Evolutionary conservation across 2,113 vertebrate genomes (phyloP).

Genomic region (Etia nguti): DNA sequence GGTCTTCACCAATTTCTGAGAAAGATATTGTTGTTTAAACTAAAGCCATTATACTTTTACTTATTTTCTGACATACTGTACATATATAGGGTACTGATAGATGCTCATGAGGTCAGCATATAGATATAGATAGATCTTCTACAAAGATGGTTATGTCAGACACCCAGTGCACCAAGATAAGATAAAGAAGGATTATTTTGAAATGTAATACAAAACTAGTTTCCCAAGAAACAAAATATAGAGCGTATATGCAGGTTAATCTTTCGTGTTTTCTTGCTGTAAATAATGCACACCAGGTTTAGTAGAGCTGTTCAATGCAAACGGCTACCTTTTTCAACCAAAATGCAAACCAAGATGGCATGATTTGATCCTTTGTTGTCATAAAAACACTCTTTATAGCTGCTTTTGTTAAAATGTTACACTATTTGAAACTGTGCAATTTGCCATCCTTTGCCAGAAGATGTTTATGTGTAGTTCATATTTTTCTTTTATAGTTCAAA

Average conservation of each 20-base stretch:
- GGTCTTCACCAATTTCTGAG: background rate
- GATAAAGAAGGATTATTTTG: background rate
- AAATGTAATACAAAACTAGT: background rate
- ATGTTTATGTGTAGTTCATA: background rate
- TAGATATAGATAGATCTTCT: background rate
- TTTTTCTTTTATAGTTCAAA: background rate
- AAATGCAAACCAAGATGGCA: background rate
- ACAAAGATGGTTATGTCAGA: background rate
- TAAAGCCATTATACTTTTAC: background rate
- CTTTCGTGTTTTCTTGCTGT: background rate
- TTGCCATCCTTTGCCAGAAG: background rate
- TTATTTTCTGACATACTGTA: background rate
- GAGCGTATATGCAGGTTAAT: background rate
- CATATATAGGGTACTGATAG: background rate
- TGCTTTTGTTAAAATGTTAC: background rate
- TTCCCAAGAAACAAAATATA: background rate
- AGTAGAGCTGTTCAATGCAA: background rate
- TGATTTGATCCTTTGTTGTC: background rate
- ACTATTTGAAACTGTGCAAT: background rate
- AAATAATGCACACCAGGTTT: background rate
- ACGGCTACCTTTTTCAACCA: fast-evolving
- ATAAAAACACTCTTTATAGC: background rate
- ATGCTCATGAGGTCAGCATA: background rate
- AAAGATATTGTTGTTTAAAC: background rate
- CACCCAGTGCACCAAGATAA: background rate